Base-by-base conservation (phyloP, 2,797 vertebrate species). In the Adelosebastes latens region DNA sequence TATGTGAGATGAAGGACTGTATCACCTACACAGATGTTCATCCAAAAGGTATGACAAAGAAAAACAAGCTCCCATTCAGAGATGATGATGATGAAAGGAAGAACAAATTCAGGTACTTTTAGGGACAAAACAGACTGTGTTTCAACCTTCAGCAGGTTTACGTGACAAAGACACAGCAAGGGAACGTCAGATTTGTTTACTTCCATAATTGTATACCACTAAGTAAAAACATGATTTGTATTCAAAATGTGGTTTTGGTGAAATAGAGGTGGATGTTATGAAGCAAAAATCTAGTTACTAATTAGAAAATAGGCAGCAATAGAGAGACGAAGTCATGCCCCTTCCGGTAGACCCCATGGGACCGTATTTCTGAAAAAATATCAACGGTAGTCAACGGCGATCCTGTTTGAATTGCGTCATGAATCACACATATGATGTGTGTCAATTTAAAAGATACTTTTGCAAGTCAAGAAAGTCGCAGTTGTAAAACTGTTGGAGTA, bases 61-160 rank as follows among this genome's bases (percentile, higher is more conserved):
- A 77, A 60, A 36, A 31, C 13, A 39, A 18, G 22, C 25, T 56
- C 29, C 22, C 14, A n/a, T 66, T 61, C 49, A 87, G 56, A 80
- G 11, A 52, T 1, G 10, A 58, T 11, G 29, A 31, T 49, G 46
- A 68, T 14, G 63, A 62, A 72, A 80, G 42, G 18, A 89, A 86
- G 78, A 85, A 81, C 65, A 83, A 79, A 84, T 74, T 78, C 77
- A 77, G 68, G 31, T 27, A 5, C 39, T 52, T 65, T 72, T 18
- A 52, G 67, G 67, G 20, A 53, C 10, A 27, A 69, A 68, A 31
- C 5, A 70, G 61, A 20, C 49, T 66, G 18, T 24, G 25, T 53
- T 81, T 72, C 14, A 29, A 31, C 16, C n/a, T 62, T n/a, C n/a
- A 64, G 25, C 1, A 2, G 8, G 2, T 6, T 27, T 24, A n/a